These are phyloP conservation scores for Altica lythri DNA, from an alignment of 2,888 invertebrate genomes.

Conservation along the genomic window DNA sequence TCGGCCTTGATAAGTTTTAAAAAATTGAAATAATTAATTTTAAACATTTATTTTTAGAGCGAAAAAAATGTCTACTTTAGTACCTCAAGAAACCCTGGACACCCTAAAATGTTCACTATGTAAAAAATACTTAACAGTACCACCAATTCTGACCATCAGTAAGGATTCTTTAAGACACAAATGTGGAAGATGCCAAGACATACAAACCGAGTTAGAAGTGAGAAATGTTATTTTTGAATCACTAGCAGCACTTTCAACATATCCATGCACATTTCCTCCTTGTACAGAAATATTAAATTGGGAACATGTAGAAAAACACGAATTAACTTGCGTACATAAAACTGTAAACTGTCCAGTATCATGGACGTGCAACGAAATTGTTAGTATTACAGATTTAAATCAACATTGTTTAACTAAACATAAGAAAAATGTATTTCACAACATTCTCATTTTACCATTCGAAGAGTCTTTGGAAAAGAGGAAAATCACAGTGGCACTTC, in stretches of 20 bases:
- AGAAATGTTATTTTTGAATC: conserved; percentile 19
- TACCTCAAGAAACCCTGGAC: conserved; percentile 9
- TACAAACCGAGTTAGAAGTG: conserved; percentile 6
- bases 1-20: too few species aligned
- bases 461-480: conserved; percentile 11
- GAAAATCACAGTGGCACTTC: conserved; percentile 18
- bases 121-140: conserved; percentile 16
- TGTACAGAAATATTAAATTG: conserved; percentile 17
- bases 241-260: conserved; percentile 8
- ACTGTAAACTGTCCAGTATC: conserved; percentile 20
- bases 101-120: conserved; percentile 18
- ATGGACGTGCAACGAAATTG: conserved; percentile 17
- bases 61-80: background rate
- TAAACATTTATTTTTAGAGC: background rate
- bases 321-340: conserved; percentile 12
- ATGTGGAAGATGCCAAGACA: conserved; percentile 20
- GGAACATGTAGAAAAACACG: conserved; percentile 17
- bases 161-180: conserved; percentile 15
- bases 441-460: background rate
- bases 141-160: conserved; percentile 16
- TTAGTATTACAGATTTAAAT: conserved; percentile 9
- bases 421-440: conserved; percentile 14
- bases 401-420: conserved; percentile 7
- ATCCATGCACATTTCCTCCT: conserved; percentile 20
- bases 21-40: too few species aligned